Base-by-base conservation (phyloP, 1,140 invertebrate species). In the Drosophila bocki region DNA sequence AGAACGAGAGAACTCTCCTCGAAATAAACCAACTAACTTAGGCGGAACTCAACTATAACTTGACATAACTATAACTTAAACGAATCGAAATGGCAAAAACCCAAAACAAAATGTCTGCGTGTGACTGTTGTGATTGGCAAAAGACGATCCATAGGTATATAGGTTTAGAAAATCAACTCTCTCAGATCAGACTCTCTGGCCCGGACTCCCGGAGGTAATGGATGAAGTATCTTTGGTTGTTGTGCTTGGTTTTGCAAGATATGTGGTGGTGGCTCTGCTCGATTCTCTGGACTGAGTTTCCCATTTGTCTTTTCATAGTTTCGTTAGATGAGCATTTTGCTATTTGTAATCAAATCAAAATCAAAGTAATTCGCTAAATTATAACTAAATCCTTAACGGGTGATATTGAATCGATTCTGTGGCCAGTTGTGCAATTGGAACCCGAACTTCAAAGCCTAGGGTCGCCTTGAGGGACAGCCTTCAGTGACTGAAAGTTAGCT, bases 181-280 rank as follows among this genome's bases (percentile, higher is more conserved):
- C 56, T 64, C 53, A 72, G 67, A 69, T 72, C 56, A 63, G 67
- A 72, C 78, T 81, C 78, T 72, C 82, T 75, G 67, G 67, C 41
- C 70, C 42, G 78, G 63, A 72, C 79, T 72, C 41, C 45, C 58
- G 60, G 35, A 62, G 17, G 71, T 35, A 35, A 53, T 59, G 35
- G 35, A 70, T 70, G 54, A 69, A 65, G 78, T 54, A 69, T 59
- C 83, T 91, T 92, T 91, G 92, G 92, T 93, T 93, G 92, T 92
- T 93, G 91, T 92, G 88, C 87, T 75, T 75, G 42, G 22, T 44
- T 72, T 33, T 32, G 13, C 33, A 32, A 61, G 22, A 53, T 13
- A 12, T 60, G 45, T 22, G 22, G 19, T 75, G 72, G 69, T 75
- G 64, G 80, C 83, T 83, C 83, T 86, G 84, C 84, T 87, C 85